Percentiles rank a stretch among this genome's conserved stretches.
phyloP scores from a whole-genome alignment of 2,113 vertebrate genomes.

The Boleophthalmus pectinirostris region DNA sequence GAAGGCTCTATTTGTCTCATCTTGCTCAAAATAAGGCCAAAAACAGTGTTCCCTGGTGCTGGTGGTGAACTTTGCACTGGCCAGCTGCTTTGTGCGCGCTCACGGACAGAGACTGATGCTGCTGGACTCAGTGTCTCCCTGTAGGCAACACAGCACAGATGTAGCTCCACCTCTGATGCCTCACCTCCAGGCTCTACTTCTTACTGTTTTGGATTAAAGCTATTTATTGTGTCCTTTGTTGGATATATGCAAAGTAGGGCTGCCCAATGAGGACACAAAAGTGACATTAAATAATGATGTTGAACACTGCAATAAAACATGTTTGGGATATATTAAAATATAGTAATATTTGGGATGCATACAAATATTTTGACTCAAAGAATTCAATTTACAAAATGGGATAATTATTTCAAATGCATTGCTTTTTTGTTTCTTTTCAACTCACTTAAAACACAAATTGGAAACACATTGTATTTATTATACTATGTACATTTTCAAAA shows the following conservation, averaged over 20 bases:
- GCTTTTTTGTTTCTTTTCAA: no score
- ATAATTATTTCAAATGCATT: no score
- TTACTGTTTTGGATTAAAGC: neutral
- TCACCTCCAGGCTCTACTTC: constrained; percentile 20
- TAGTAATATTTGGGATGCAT: no score
- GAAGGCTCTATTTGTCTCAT: neutral
- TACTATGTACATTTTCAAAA: no score
- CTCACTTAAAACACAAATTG: no score
- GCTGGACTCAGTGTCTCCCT: constrained; percentile 16
- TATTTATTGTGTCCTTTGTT: neutral
- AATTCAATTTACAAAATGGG: no score
- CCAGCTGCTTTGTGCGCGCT: constrained; percentile 20
- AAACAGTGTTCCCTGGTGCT: constrained; percentile 19
- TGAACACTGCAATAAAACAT: no score
- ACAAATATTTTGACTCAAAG: no score
- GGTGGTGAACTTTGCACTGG: constrained; percentile 12
- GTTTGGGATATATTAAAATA: no score
- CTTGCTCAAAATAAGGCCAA: constrained; percentile 1
- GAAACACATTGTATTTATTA: no score
- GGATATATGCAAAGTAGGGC: neutral
- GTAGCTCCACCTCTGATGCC: constrained; percentile 22
- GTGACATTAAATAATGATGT: no score
- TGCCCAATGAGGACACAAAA: no score
- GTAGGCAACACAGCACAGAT: constrained; percentile 23
- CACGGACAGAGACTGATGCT: constrained; percentile 36